phyloP scores from a whole-genome alignment of 2,888 invertebrate genomes.

The Carterocephalus palaemon region DNA sequence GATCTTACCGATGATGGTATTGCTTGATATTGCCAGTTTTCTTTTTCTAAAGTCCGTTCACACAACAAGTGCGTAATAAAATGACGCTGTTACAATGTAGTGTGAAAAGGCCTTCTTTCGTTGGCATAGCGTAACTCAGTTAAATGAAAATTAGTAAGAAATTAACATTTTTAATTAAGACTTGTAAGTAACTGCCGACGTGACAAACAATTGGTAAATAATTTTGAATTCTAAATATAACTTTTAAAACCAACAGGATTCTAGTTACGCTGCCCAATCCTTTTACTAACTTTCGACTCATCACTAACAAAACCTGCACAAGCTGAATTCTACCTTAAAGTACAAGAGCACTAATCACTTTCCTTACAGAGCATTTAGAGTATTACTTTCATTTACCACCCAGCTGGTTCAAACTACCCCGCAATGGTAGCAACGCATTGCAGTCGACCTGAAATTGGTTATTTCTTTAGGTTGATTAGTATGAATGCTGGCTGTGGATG shows the following conservation, averaged over 20 bases:
- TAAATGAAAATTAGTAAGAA: background rate
- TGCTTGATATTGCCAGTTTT: constrained; percentile 22
- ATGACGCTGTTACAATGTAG: too few relatives aligned
- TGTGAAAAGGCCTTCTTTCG: too few relatives aligned
- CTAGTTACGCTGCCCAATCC: constrained; percentile 16
- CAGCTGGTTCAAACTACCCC: too few relatives aligned
- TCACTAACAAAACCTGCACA: constrained; percentile 67
- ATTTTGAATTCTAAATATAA: background rate
- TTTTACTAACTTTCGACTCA: constrained; percentile 75
- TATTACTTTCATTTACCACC: too few relatives aligned
- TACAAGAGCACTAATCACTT: constrained; percentile 19
- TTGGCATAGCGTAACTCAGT: constrained; percentile 11
- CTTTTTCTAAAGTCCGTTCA: too few relatives aligned
- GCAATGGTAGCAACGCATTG: too few relatives aligned
- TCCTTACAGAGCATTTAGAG: constrained; percentile 14
- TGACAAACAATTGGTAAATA: background rate
- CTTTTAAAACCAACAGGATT: background rate
- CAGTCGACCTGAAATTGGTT: too few relatives aligned
- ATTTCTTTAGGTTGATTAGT: too few relatives aligned
- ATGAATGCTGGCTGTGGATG: too few relatives aligned
- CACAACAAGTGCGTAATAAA: too few relatives aligned
- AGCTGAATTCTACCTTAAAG: constrained; percentile 40
- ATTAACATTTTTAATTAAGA: too few relatives aligned
- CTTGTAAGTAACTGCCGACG: background rate
- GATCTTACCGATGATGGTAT: constrained; percentile 30